Conservation (phyloP, 1,140 invertebrate species). For the Vanessa atalanta region DNA sequence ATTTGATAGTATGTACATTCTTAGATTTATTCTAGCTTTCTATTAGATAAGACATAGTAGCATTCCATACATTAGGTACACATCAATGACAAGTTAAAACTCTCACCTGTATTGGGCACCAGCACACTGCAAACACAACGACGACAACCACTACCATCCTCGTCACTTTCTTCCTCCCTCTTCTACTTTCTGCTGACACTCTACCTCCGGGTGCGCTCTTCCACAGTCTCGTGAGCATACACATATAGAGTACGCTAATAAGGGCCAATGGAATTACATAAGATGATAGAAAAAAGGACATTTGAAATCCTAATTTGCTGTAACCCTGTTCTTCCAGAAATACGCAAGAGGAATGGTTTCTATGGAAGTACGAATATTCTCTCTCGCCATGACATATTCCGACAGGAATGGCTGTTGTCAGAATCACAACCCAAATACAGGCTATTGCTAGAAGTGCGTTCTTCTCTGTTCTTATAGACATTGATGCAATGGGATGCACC, state of each 20-base stretch:
- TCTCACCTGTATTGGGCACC: constrained; percentile 95
- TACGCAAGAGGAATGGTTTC: constrained; percentile 84
- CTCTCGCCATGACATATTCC: constrained; percentile 90
- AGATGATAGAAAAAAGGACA: constrained; percentile 91
- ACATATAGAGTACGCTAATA: constrained; percentile 94
- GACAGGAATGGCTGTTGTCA: constrained; percentile 88
- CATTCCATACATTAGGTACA: too few species aligned
- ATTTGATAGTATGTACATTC: too few species aligned
- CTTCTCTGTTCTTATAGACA: constrained; percentile 91
- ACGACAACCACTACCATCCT: constrained; percentile 96
- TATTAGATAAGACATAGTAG: too few species aligned
- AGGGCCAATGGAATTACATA: constrained; percentile 92
- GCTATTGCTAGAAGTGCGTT: constrained; percentile 90
- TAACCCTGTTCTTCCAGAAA: constrained; percentile 85
- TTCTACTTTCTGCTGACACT: constrained; percentile 84
- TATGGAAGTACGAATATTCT: constrained; percentile 83
- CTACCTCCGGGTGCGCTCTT: constrained; percentile 88
- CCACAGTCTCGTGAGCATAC: constrained; percentile 95
- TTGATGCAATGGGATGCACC: constrained; percentile 95
- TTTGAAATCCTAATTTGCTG: constrained; percentile 87
- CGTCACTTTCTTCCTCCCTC: constrained; percentile 95
- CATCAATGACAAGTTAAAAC: neutral
- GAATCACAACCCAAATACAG: constrained; percentile 90
- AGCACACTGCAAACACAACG: constrained; percentile 96
- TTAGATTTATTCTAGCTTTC: too few species aligned